Percentiles rank a stretch among this genome's conserved stretches.
These are phyloP conservation scores for Noctuana brunneofusca DNA, from an alignment of 2,888 invertebrate species.

Conservation along the genomic window DNA sequence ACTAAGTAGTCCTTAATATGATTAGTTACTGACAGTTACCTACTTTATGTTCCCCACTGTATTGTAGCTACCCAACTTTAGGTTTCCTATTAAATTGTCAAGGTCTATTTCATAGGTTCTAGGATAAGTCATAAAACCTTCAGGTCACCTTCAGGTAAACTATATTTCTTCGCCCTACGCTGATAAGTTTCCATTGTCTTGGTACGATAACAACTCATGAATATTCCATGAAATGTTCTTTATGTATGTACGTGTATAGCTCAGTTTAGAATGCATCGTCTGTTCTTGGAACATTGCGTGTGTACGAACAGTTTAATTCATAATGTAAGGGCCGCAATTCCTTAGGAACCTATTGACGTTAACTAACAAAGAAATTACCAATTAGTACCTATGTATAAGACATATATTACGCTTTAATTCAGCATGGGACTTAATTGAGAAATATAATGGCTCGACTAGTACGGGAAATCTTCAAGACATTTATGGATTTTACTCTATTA, in stretches of 20 bases:
- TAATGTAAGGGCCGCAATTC: background rate
- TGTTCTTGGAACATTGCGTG: background rate
- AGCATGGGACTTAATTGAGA: too few species aligned
- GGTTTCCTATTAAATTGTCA: too few species aligned
- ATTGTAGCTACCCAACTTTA: too few species aligned
- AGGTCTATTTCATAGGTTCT: background rate
- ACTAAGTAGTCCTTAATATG: too few species aligned
- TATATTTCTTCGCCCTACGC: background rate
- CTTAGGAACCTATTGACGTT: background rate
- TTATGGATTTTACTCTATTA: too few species aligned
- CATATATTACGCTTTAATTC: too few species aligned
- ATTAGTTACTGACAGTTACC: too few species aligned
- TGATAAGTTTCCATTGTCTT: constrained; percentile 12
- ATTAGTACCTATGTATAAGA: too few species aligned
- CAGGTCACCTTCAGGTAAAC: constrained; percentile 1
- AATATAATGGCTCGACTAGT: too few species aligned
- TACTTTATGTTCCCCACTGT: too few species aligned
- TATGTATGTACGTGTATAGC: background rate
- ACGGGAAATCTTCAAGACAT: too few species aligned
- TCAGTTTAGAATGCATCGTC: background rate
- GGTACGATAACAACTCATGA: constrained; percentile 9
- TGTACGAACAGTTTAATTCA: background rate
- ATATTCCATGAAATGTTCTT: constrained; percentile 7
- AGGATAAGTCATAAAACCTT: background rate
- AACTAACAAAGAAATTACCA: too few species aligned